Percentiles rank a stretch among this genome's conserved stretches.
These are phyloP conservation scores for Napeogenes sylphis DNA, from an alignment of 2,888 invertebrate species.

Conservation along the genomic window DNA sequence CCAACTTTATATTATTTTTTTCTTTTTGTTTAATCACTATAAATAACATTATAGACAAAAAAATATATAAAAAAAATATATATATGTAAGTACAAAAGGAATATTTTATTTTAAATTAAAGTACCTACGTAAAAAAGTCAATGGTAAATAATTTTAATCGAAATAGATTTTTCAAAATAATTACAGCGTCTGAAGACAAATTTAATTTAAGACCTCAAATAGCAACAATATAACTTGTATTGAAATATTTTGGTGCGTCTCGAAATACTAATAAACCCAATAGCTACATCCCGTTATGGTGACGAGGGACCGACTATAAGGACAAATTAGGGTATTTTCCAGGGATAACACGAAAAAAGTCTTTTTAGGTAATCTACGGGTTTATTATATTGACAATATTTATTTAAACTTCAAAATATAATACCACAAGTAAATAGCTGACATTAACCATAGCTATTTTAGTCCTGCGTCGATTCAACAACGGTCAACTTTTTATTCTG, in stretches of 20 bases:
- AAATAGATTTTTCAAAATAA: constrained; percentile 8
- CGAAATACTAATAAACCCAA: constrained; percentile 5
- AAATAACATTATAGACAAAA: too few species aligned
- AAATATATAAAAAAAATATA: too few species aligned
- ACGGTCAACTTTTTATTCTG: too few species aligned
- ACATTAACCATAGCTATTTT: too few species aligned
- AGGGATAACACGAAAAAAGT: not conserved
- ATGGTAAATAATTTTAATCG: not conserved
- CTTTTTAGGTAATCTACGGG: not conserved
- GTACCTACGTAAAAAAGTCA: too few species aligned
- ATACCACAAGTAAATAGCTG: too few species aligned
- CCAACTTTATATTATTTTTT: too few species aligned
- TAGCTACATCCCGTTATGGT: not conserved
- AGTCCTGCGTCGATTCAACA: too few species aligned
- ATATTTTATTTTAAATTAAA: too few species aligned
- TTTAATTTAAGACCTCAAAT: constrained; percentile 7
- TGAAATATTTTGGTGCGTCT: not conserved
- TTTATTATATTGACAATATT: not conserved
- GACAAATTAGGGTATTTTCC: constrained; percentile 28
- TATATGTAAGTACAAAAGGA: too few species aligned
- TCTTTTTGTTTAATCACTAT: too few species aligned
- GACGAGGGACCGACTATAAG: constrained; percentile 17
- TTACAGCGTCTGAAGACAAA: constrained; percentile 10
- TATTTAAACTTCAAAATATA: not conserved
- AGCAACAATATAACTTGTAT: constrained; percentile 8